Evolutionary conservation across 2,797 vertebrate genomes (phyloP).

Genomic region (Oryzias sinensis): DNA sequence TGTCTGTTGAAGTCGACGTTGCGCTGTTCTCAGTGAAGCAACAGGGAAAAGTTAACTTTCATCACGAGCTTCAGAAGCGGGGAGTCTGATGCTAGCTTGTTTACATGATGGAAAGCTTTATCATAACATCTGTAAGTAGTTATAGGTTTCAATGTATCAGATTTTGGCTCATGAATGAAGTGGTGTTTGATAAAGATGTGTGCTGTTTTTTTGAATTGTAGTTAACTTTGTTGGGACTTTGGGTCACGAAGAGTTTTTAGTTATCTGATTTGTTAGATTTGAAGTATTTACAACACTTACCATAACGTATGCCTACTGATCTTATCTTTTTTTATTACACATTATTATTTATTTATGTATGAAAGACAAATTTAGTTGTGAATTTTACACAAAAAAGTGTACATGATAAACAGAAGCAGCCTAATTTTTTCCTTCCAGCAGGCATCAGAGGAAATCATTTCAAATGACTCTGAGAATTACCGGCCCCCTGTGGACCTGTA

Average conservation of each 20-base stretch:
- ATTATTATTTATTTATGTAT: no score
- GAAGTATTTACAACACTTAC: no score
- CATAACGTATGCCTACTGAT: no score
- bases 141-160: slow-evolving; percentile 15
- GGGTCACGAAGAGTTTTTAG: neutral
- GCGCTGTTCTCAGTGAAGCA: slow-evolving; percentile 53
- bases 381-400: neutral
- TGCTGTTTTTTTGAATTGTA: slow-evolving; percentile 1
- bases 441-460: slow-evolving; percentile 84
- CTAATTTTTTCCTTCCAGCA: slow-evolving; percentile 52
- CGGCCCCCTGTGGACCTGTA: slow-evolving; percentile 87
- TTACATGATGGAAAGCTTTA: slow-evolving; percentile 94
- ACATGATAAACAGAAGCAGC: neutral
- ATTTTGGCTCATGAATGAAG: neutral
- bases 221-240: neutral
- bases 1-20: slow-evolving; percentile 46
- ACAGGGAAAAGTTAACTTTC: slow-evolving; percentile 48
- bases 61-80: slow-evolving; percentile 30
- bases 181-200: neutral
- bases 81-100: slow-evolving; percentile 84
- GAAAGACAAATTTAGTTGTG: no score
- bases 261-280: neutral
- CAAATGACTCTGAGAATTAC: slow-evolving; percentile 84
- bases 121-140: slow-evolving; percentile 88
- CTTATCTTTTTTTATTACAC: no score